A percentile compares a stretch with the other conserved stretches of the same genome.
phyloP scores from a whole-genome alignment of 2,888 invertebrate species.

The Schizaphis graminum region DNA sequence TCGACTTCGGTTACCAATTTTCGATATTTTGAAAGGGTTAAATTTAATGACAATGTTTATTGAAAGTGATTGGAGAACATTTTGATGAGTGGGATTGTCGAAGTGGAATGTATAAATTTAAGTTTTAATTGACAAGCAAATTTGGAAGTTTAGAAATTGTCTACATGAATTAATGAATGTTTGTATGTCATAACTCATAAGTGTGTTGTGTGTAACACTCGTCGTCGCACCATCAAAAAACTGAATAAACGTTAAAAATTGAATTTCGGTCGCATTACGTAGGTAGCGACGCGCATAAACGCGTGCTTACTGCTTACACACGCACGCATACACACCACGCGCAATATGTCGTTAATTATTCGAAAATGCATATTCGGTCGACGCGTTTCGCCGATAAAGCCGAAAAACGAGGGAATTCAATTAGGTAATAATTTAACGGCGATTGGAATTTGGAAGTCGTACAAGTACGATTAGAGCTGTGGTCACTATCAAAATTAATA shows the following conservation, averaged over 20 bases:
- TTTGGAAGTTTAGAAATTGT: too few relatives aligned
- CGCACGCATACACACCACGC: not conserved
- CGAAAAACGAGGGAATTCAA: not conserved
- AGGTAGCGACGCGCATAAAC: not conserved
- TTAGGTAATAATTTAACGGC: not conserved
- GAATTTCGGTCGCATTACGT: not conserved
- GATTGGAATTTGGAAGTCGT: not conserved
- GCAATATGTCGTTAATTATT: not conserved
- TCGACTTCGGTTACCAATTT: too few relatives aligned
- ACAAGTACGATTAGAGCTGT: not conserved
- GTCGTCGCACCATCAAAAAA: not conserved
- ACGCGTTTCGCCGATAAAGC: not conserved
- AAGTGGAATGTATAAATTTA: too few relatives aligned
- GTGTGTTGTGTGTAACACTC: not conserved
- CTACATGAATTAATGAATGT: too few relatives aligned
- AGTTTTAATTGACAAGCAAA: too few relatives aligned
- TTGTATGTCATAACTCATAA: not conserved
- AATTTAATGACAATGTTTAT: too few relatives aligned
- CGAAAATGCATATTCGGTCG: not conserved
- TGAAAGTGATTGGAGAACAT: too few relatives aligned
- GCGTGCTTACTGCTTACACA: not conserved
- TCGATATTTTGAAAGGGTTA: too few relatives aligned
- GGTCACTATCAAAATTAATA: not conserved
- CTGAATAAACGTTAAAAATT: conserved; percentile 15
- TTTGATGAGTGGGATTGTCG: too few relatives aligned